Conservation (phyloP, 1,140 invertebrate genomes). For the Pararge aegeria region DNA sequence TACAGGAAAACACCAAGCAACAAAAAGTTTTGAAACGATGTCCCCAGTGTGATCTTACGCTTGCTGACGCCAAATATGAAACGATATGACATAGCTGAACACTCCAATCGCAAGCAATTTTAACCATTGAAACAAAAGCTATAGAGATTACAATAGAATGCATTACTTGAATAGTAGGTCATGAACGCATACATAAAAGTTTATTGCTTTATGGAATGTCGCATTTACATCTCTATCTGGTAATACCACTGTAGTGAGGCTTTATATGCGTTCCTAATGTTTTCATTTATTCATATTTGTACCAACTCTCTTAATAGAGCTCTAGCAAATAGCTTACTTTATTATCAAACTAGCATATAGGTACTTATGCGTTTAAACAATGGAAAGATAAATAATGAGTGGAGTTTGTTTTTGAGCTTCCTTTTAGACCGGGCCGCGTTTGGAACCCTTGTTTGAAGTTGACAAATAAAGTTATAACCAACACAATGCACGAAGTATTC, state of each 20-base stretch:
- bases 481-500: too few relatives aligned
- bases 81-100: background rate
- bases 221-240: slow-evolving; percentile 5
- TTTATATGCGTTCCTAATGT: background rate
- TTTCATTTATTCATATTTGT: background rate
- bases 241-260: background rate
- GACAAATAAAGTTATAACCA: too few relatives aligned
- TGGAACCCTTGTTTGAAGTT: too few relatives aligned
- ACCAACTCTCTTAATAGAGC: background rate
- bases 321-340: background rate
- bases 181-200: slow-evolving; percentile 3
- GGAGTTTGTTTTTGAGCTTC: too few relatives aligned
- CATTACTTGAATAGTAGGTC: background rate
- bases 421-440: too few relatives aligned
- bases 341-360: background rate
- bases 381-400: too few relatives aligned
- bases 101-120: background rate
- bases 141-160: background rate
- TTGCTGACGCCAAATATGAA: too few relatives aligned
- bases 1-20: too few relatives aligned
- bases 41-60: too few relatives aligned
- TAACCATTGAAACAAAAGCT: background rate
- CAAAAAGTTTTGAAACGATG: too few relatives aligned
- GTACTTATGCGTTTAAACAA: too few relatives aligned
- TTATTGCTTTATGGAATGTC: slow-evolving; percentile 2